Conservation (phyloP, 1,140 invertebrate genomes). For the Zaprionus inermis region DNA sequence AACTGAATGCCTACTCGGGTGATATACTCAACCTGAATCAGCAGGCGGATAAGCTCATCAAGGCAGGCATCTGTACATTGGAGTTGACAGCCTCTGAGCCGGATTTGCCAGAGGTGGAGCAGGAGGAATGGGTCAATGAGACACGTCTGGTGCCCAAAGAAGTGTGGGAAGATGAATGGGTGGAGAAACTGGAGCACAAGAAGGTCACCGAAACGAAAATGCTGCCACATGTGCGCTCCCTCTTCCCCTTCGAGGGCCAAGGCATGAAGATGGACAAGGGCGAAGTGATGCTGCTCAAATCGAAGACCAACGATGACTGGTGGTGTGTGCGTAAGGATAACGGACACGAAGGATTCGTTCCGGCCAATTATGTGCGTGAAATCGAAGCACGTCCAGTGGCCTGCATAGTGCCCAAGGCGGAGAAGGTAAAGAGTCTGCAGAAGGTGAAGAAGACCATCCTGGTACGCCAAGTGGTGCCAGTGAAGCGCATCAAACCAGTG, state of each 20-base stretch:
- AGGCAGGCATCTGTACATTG: slow-evolving; percentile 90
- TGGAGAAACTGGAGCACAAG: slow-evolving; percentile 92
- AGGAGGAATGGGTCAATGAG: slow-evolving; percentile 91
- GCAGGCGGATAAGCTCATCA: slow-evolving; percentile 92
- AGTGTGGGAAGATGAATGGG: slow-evolving; percentile 95
- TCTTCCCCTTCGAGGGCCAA: slow-evolving; percentile 96
- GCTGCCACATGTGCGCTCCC: slow-evolving; percentile 91
- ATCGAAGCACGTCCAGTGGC: slow-evolving; percentile 93
- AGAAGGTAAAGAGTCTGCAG: slow-evolving; percentile 92
- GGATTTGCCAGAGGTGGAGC: slow-evolving; percentile 87
- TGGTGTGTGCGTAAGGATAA: slow-evolving; percentile 97
- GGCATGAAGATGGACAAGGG: slow-evolving; percentile 97
- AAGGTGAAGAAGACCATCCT: slow-evolving; percentile 95
- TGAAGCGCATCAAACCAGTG: slow-evolving; percentile 86
- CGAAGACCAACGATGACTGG: slow-evolving; percentile 98
- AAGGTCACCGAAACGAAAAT: slow-evolving; percentile 93
- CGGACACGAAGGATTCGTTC: slow-evolving; percentile 97
- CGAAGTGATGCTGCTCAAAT: slow-evolving; percentile 95
- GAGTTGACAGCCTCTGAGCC: slow-evolving; percentile 89
- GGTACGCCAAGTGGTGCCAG: slow-evolving; percentile 93
- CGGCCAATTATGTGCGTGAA: slow-evolving; percentile 98
- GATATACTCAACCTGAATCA: slow-evolving; percentile 95
- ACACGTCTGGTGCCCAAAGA: slow-evolving; percentile 93
- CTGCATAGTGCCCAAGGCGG: slow-evolving; percentile 91
- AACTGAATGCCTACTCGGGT: slow-evolving; percentile 94